A percentile compares a stretch with the other conserved stretches of the same genome.
Conservation (phyloP, 2,797 vertebrate species). For the Microctenopoma steveboyesi region DNA sequence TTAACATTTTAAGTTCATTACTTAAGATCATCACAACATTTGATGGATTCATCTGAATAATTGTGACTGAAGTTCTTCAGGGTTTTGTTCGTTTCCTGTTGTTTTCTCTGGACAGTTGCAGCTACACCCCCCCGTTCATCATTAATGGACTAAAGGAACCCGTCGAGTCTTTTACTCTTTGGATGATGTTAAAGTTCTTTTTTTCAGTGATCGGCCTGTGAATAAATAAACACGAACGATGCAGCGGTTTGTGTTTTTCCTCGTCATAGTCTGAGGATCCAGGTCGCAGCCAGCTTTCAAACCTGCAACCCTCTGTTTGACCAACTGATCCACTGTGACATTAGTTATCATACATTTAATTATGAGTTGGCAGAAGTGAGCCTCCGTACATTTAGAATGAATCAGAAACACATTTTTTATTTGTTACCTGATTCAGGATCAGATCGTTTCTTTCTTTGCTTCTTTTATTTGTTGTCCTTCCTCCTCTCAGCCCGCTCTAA, state of each 20-base stretch:
- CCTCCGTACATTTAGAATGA: no score
- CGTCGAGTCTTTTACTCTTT: no score
- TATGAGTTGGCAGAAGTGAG: no score
- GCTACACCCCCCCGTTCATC: neutral
- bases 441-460: neutral
- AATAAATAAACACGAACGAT: slow-evolving; percentile 28
- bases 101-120: neutral
- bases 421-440: neutral
- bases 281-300: no score
- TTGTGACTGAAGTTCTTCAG: no score
- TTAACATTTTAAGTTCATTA: no score
- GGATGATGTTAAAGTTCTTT: neutral
- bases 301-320: no score
- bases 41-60: neutral
- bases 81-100: neutral
- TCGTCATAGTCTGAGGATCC: no score
- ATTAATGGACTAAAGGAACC: neutral
- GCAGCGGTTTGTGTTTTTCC: neutral
- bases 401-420: no score
- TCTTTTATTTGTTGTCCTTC: neutral
- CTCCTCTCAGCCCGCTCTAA: neutral
- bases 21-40: no score
- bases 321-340: no score
- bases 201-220: slow-evolving; percentile 21
- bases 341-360: no score